These are phyloP conservation scores for Phortica magna DNA, from an alignment of 2,888 invertebrate genomes.

Conservation along the genomic window DNA sequence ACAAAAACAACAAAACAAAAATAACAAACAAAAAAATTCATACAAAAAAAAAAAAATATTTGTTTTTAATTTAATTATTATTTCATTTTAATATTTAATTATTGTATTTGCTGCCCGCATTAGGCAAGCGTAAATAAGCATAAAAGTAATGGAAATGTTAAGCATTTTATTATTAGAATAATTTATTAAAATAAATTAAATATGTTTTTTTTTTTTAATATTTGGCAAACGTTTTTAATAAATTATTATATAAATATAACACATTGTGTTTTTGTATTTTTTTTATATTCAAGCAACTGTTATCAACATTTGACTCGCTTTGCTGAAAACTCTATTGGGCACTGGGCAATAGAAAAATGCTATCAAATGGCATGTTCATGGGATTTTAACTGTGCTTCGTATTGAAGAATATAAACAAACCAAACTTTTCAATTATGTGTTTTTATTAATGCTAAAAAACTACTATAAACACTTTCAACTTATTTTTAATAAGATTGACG, in stretches of 20 bases:
- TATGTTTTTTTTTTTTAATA: conserved; percentile 20
- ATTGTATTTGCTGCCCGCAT: conserved; percentile 29
- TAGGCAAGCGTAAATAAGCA: background rate
- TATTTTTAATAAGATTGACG: no score
- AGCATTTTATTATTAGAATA: background rate
- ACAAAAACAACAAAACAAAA: no score
- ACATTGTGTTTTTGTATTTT: background rate
- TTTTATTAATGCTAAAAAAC: no score
- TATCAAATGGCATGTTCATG: no score
- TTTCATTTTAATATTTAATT: conserved; percentile 50
- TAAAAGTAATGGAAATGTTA: background rate
- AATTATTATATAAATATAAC: background rate
- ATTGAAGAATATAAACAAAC: no score
- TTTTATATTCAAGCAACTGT: no score
- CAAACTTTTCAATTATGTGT: no score
- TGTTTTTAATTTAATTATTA: conserved; percentile 47
- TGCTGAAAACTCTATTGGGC: no score
- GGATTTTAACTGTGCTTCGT: no score
- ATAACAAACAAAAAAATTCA: conserved; percentile 49
- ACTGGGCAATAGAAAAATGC: no score
- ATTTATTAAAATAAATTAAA: conserved; percentile 4
- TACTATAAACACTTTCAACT: no score
- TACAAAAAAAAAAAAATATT: conserved; percentile 35
- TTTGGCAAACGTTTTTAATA: conserved; percentile 12
- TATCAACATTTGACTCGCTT: no score